Evolutionary conservation across 2,797 vertebrate species (phyloP), one percentile per base, ranked within the genome.

Genomic region (Danio choprae): DNA sequence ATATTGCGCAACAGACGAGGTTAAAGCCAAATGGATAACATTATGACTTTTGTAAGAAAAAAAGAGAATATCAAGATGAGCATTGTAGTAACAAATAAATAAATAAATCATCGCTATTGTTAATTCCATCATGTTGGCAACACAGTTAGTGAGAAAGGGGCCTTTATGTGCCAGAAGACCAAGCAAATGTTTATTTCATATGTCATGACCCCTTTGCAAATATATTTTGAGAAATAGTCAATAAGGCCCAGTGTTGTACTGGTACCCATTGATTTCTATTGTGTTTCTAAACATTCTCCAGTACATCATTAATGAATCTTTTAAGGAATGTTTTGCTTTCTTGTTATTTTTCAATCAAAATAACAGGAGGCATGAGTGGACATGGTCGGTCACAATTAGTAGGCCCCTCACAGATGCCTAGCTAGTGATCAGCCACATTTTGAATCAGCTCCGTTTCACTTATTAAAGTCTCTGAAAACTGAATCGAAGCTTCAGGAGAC

Each of bases 401-500:
- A 4, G 48, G 12, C 18, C 59, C 10, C 59, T 41, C 3, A 75
- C 46, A 40, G 16, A 74, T 55, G 16, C 44, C 36, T 29, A 62
- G 41, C 74, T 0, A 2, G 44, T 38, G n/a, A 46, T 51, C 8
- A 1, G 55, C 20, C 6, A 0, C 22, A 6, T 9, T 22, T 46
- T 22, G 53, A 77, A 50, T 68, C 12, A 60, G 18, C 18, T 51
- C 36, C 38, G 13, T 43, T 53, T 62, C 44, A 62, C 18, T 79
- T 38, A 36, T 53, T 68, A 51, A 46, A 69, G 18, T 50, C n/a
- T 51, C 44, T 63, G 58, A 74, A 44, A 29, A 36, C 62, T 38
- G 68, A 60, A 56, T 64, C 56, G 60, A 68, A 84, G 74, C 81
- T 58, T 80, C 50, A 64, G 46, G 43, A 72, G 64, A 43, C 40